These are phyloP conservation scores for Turritopsis rubra DNA, from an alignment of 30 jellyfish, hydroid and myxozoan genomes.

Conservation along the genomic window DNA sequence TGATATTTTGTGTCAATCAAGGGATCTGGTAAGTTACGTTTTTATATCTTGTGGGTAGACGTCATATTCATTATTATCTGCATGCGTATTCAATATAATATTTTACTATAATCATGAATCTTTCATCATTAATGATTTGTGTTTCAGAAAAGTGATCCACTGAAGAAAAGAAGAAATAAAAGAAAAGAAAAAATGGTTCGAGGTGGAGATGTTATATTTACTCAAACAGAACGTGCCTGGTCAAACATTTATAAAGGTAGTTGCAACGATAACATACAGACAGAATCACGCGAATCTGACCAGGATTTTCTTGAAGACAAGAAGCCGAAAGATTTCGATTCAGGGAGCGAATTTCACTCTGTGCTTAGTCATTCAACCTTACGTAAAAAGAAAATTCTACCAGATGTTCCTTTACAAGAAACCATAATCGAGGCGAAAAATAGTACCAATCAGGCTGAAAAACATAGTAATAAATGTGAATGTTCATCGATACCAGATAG, in stretches of 20 bases:
- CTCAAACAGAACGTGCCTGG: not conserved
- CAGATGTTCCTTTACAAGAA: not conserved
- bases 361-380: not conserved
- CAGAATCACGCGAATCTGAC: not conserved
- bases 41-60: not conserved
- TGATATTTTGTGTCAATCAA: too few species aligned
- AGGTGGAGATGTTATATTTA: not conserved
- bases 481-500: not conserved
- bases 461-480: not conserved
- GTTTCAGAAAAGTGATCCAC: too few species aligned
- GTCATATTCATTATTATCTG: not conserved
- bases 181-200: not conserved
- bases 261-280: not conserved
- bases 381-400: not conserved
- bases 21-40: not conserved
- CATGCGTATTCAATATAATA: not conserved
- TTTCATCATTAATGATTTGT: too few species aligned
- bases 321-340: not conserved
- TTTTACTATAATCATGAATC: not conserved
- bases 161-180: too few species aligned
- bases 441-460: not conserved
- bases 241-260: not conserved
- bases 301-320: not conserved
- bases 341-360: not conserved
- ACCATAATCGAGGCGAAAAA: not conserved